phyloP scores from a whole-genome alignment of 2,113 vertebrate species.

The Notarius lentiginosus region DNA sequence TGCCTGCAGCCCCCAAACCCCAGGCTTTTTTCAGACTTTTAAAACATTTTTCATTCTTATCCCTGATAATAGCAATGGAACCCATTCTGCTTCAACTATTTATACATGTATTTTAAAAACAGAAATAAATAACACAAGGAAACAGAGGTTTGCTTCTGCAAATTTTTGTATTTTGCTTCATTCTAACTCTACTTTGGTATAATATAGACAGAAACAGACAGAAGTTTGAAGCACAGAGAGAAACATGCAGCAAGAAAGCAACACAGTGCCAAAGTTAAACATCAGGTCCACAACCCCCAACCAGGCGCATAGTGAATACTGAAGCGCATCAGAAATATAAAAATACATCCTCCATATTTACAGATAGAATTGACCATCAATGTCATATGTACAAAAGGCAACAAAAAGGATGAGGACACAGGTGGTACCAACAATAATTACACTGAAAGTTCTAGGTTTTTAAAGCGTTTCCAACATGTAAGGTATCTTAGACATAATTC shows the following conservation, averaged over 20 bases:
- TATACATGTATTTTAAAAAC: neutral
- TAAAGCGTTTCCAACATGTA: conserved; percentile 11
- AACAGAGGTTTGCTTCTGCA: conserved; percentile 55
- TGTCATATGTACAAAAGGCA: conserved; percentile 56
- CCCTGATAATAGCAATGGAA: neutral
- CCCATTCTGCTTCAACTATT: neutral
- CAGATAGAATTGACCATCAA: conserved; percentile 49
- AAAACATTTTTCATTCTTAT: too few relatives aligned
- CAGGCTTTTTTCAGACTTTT: too few relatives aligned
- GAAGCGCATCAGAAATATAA: conserved; percentile 58
- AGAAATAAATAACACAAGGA: conserved; percentile 38
- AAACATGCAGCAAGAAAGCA: conserved; percentile 44
- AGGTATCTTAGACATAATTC: neutral
- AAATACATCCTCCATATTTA: conserved; percentile 63
- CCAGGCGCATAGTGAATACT: conserved; percentile 47
- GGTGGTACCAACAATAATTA: conserved; percentile 37
- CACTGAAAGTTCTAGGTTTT: neutral
- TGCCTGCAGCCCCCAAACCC: too few relatives aligned
- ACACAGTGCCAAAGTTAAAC: conserved; percentile 43
- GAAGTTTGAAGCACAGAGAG: conserved; percentile 46
- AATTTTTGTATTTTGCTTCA: conserved; percentile 63
- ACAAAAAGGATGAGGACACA: conserved; percentile 39
- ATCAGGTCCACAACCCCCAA: conserved; percentile 31
- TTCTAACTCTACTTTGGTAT: conserved; percentile 54
- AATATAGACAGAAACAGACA: conserved; percentile 52